Conservation (phyloP, 2,888 invertebrate genomes). For the Anarsia innoxiella region DNA sequence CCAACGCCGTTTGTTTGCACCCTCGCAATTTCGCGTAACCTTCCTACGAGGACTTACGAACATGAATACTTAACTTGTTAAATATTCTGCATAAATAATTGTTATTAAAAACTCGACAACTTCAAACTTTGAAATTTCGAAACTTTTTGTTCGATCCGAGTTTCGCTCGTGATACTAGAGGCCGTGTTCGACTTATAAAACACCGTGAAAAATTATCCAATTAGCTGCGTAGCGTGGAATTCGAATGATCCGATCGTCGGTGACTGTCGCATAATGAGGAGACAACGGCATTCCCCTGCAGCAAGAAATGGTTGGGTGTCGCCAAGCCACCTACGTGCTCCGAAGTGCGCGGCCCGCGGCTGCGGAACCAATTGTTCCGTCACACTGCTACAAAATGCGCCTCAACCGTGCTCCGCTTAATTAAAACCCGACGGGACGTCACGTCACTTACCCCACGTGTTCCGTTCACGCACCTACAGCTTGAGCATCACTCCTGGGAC, state of each 20-base stretch:
- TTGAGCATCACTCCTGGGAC: constrained; percentile 45
- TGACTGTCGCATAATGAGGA: constrained; percentile 61
- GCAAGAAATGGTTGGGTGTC: constrained; percentile 61
- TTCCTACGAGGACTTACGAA: too few species aligned
- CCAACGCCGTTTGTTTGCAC: constrained; percentile 30
- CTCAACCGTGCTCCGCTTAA: constrained; percentile 59
- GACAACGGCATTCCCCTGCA: constrained; percentile 55
- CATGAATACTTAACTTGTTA: too few species aligned
- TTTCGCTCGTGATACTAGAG: constrained; percentile 35
- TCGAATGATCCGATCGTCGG: constrained; percentile 53
- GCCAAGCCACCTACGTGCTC: constrained; percentile 63
- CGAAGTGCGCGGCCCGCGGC: constrained; percentile 37
- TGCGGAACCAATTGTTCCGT: constrained; percentile 65
- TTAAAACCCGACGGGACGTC: constrained; percentile 67
- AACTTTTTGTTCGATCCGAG: too few species aligned
- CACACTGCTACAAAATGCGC: constrained; percentile 62
- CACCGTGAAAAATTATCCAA: constrained; percentile 62
- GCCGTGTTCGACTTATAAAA: constrained; percentile 44
- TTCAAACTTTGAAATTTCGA: too few species aligned
- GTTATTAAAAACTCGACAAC: too few species aligned
- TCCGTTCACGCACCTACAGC: constrained; percentile 38
- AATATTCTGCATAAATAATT: too few species aligned
- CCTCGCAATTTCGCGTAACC: constrained; percentile 28
- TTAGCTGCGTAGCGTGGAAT: constrained; percentile 54
- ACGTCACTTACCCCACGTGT: constrained; percentile 49